Base-by-base conservation (phyloP, 2,888 invertebrate species). In the Oscheius sp. region DNA sequence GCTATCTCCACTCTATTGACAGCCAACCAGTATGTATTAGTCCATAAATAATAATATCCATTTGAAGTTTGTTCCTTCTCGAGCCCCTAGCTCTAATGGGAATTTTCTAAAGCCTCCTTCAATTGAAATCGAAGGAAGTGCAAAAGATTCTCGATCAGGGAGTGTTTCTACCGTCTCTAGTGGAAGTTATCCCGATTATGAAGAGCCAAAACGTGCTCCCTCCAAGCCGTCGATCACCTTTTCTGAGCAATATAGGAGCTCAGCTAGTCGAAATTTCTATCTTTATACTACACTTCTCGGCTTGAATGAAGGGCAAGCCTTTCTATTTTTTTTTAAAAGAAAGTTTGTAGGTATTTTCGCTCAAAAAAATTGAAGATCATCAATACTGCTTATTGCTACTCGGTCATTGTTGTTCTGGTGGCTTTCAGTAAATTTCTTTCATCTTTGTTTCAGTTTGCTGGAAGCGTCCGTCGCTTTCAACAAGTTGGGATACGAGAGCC, bases 361-460 rank as follows among this genome's bases (percentile, higher is more conserved):
- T 20, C 39, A 2, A 23, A 6, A 20, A 39, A 23, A 12, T 25
- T 39, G 12, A 15, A 25, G 1, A 17, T 15, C 8, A 15, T 58
- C 12, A 39, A 58, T 25, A 20, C 12, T 10, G 42, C 42, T 17
- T 58, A 58, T 42, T 42, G 42, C 23, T 42, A 58, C 29, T 37
- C 42, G 3, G 58, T 58, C 27, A 39, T 23, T 12, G 58, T 37
- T 17, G 10, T 58, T 23, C 23, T 58, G 25, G 58, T 58, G 10
- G n/a, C n/a, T n/a, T n/a, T n/a, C n/a, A 58, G 39, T 31, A 25
- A n/a, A 53, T 23, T 10, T 52, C 23, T 23, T n/a, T n/a, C n/a
- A n/a, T n/a, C n/a, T n/a, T n/a, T n/a, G n/a, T 20, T 57, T 20
- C 58, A 58, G 58, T 39, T 58, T 23, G 42, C n/a, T n/a, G 27